phyloP scores from a whole-genome alignment of 2,113 vertebrate species.

The Daubentonia madagascariensis region DNA sequence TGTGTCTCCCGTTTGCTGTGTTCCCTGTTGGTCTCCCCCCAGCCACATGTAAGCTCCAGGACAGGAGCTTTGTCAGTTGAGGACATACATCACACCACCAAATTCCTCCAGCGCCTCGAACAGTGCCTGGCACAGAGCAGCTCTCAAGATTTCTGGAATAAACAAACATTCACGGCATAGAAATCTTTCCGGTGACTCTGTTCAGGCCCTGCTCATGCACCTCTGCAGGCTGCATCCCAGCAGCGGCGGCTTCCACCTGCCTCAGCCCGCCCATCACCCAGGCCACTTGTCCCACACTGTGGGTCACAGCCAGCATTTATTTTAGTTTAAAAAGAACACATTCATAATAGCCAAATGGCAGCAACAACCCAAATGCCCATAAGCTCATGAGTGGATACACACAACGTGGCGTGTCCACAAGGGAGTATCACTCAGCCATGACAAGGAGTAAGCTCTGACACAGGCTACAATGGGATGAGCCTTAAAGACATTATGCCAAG shows the following conservation, averaged over 20 bases:
- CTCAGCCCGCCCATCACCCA: accelerated
- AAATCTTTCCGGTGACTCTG: neutral
- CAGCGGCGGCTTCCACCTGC: neutral
- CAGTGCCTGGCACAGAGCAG: neutral
- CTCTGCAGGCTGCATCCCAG: neutral
- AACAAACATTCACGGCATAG: neutral
- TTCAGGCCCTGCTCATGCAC: too few relatives aligned
- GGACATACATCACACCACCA: neutral
- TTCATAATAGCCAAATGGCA: neutral
- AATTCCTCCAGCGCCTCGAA: neutral
- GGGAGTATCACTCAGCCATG: neutral
- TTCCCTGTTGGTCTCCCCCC: neutral
- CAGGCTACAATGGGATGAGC: accelerated
- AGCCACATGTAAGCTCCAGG: neutral
- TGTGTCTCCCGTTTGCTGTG: accelerated
- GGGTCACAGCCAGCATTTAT: neutral
- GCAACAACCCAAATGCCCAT: neutral
- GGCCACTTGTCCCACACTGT: neutral
- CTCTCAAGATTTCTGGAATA: neutral
- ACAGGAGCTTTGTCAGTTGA: neutral
- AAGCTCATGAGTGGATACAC: too few relatives aligned
- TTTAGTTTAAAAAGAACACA: neutral
- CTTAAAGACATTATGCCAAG: accelerated
- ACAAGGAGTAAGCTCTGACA: neutral
- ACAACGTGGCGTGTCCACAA: accelerated